Percentiles rank a stretch among this genome's conserved stretches.
Conservation (phyloP, 2,888 invertebrate species). For the Drosophila seclusa region DNA sequence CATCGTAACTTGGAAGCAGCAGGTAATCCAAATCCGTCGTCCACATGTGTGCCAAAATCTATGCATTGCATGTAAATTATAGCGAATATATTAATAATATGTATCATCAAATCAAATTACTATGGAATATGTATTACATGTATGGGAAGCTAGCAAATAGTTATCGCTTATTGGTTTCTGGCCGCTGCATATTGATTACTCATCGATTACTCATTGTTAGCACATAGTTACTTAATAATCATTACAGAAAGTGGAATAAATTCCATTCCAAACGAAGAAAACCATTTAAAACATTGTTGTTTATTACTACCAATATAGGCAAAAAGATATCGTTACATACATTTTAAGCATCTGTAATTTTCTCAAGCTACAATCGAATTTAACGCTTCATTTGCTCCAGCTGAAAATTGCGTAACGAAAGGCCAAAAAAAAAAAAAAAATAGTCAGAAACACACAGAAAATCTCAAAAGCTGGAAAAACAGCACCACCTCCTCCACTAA, state of each 20-base stretch:
- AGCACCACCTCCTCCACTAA: conserved; percentile 41
- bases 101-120: conserved; percentile 3
- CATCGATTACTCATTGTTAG: neutral
- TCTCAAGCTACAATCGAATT: conserved; percentile 28
- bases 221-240: neutral
- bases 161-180: neutral
- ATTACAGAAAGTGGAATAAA: neutral
- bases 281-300: neutral
- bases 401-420: conserved; percentile 61
- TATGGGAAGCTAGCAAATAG: neutral
- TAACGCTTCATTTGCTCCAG: conserved; percentile 62
- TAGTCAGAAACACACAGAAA: conserved; percentile 1
- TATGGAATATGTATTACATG: neutral
- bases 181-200: neutral
- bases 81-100: conserved; percentile 15
- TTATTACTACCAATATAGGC: neutral
- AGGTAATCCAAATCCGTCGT: conserved; percentile 4
- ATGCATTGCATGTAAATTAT: conserved; percentile 22
- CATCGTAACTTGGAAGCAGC: conserved; percentile 26
- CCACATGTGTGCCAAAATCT: conserved; percentile 11
- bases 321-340: neutral
- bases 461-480: conserved; percentile 32
- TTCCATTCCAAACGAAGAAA: neutral
- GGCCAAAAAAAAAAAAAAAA: conserved; percentile 9
- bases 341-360: conserved; percentile 14